phyloP scores from a whole-genome alignment of 2,888 invertebrate genomes.

The Caenorhabditis japonica region DNA sequence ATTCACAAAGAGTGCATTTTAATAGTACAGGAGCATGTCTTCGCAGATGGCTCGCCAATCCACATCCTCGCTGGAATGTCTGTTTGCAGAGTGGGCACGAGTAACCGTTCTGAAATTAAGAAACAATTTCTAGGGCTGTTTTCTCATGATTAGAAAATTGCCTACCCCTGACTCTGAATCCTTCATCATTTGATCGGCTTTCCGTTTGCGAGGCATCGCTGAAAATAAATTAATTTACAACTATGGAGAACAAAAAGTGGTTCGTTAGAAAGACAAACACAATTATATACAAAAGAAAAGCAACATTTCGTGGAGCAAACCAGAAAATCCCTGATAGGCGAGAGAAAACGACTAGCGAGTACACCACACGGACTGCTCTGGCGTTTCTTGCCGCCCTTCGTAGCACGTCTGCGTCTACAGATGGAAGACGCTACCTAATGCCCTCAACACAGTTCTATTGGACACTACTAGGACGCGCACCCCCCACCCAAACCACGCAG shows the following conservation, averaged over 20 bases:
- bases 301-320: neutral
- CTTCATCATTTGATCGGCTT: neutral
- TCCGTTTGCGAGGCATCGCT: neutral
- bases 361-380: slow-evolving; percentile 15
- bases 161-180: neutral
- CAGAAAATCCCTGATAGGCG: neutral
- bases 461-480: slow-evolving; percentile 15
- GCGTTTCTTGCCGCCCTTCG: slow-evolving; percentile 23
- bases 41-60: slow-evolving; percentile 18
- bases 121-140: no score
- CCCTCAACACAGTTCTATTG: slow-evolving; percentile 30
- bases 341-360: slow-evolving; percentile 6
- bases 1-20: neutral
- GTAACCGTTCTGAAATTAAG: slow-evolving; percentile 2
- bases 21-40: neutral
- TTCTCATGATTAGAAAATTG: no score
- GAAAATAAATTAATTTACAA: neutral
- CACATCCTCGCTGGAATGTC: slow-evolving; percentile 11
- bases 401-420: slow-evolving; percentile 10
- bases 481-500: slow-evolving; percentile 12
- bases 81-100: slow-evolving; percentile 1
- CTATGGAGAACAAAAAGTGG: neutral
- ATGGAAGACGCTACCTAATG: neutral
- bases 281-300: no score
- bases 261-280: neutral